Conservation (phyloP, 2,113 vertebrate genomes). For the Cinclus mexicanus region DNA sequence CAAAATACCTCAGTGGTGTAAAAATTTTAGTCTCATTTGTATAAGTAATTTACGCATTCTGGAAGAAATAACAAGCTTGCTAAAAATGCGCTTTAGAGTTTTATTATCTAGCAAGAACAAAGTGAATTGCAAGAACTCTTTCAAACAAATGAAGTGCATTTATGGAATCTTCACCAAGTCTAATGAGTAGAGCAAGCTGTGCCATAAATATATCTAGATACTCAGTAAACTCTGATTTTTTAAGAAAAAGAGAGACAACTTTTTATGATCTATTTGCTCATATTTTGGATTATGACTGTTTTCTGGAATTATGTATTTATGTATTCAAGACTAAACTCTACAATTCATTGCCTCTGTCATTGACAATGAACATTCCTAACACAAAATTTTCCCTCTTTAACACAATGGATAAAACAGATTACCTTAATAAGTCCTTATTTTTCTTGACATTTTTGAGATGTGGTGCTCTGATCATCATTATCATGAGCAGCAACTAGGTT, state of each 20-base stretch:
- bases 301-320: not conserved
- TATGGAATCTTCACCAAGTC: not conserved
- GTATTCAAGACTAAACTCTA: not conserved
- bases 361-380: not conserved
- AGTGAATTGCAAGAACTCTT: not conserved
- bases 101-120: not conserved
- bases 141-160: not conserved
- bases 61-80: not conserved
- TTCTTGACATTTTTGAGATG: not conserved
- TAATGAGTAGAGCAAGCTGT: not conserved
- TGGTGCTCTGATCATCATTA: not conserved
- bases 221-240: not conserved
- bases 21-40: not conserved
- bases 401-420: not conserved
- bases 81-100: not conserved
- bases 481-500: not conserved
- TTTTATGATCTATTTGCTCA: not conserved
- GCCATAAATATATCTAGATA: not conserved
- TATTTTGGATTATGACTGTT: not conserved
- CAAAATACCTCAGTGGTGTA: not conserved
- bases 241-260: not conserved
- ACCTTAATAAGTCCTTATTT: not conserved
- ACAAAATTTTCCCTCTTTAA: not conserved
- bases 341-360: not conserved
- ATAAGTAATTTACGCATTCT: not conserved